Evolutionary conservation across 1,140 invertebrate genomes (phyloP).

Genomic region (Cryptotermes secundus): DNA sequence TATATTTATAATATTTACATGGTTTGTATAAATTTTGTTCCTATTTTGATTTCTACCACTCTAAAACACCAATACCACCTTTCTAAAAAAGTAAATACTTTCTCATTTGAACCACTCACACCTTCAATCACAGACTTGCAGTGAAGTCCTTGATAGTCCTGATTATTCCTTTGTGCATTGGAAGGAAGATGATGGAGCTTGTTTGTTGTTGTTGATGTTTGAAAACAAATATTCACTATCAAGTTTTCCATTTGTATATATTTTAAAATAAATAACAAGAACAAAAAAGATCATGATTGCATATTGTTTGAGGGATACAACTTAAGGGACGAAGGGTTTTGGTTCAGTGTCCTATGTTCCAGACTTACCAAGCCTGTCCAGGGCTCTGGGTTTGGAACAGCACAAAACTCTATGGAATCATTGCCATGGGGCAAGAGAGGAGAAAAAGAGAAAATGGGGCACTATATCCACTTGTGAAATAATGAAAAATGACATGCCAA

Average conservation of each 20-base stretch:
- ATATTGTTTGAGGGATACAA: neutral
- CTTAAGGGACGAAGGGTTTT: neutral
- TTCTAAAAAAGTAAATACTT: neutral
- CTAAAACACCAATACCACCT: slow-evolving; percentile 22
- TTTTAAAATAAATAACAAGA: slow-evolving; percentile 10
- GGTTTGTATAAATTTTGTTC: slow-evolving; percentile 24
- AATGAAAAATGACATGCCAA: slow-evolving; percentile 5
- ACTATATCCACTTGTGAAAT: slow-evolving; percentile 1
- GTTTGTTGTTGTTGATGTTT: neutral
- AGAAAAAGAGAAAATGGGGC: neutral
- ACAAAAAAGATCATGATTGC: slow-evolving; percentile 1
- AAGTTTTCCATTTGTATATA: slow-evolving; percentile 3
- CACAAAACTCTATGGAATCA: neutral
- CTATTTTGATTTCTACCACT: slow-evolving; percentile 21
- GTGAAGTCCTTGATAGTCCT: slow-evolving; percentile 34
- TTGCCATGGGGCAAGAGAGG: neutral
- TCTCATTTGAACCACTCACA: slow-evolving; percentile 27
- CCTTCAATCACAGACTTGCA: slow-evolving; percentile 32
- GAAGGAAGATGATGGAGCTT: slow-evolving; percentile 35
- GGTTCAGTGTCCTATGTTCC: neutral
- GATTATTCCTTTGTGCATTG: slow-evolving; percentile 30
- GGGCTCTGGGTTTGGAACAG: neutral
- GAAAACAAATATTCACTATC: slow-evolving; percentile 4
- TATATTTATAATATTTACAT: slow-evolving; percentile 33
- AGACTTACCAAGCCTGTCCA: neutral